These are phyloP conservation scores for Trachemys scripta DNA, from an alignment of 2,113 vertebrate genomes.

Conservation along the genomic window DNA sequence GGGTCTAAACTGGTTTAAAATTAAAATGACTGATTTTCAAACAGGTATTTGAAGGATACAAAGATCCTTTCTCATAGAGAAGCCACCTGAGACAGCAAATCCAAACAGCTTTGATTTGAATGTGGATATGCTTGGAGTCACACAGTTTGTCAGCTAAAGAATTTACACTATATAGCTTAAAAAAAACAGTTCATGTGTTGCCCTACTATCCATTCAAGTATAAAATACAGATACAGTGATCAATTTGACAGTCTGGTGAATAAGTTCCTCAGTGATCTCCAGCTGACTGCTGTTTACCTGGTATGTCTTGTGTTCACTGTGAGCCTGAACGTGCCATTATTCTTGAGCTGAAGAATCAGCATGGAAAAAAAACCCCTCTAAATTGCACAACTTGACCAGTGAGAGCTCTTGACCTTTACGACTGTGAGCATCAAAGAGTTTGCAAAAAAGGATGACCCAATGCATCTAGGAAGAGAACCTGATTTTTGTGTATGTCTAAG, in stretches of 20 bases:
- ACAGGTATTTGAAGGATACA: slow-evolving; percentile 2
- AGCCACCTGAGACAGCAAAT: accelerated
- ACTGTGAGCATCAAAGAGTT: background rate
- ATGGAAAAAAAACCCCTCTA: accelerated
- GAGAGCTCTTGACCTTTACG: background rate
- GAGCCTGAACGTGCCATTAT: background rate
- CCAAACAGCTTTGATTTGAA: background rate
- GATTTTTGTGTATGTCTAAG: background rate
- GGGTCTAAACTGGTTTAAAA: slow-evolving; percentile 1
- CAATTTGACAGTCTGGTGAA: background rate
- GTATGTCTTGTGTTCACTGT: accelerated
- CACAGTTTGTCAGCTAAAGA: background rate
- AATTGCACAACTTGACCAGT: background rate
- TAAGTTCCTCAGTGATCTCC: background rate
- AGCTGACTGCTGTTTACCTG: background rate
- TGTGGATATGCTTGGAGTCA: background rate
- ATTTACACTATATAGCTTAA: background rate
- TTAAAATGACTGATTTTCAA: background rate
- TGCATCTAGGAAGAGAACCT: background rate
- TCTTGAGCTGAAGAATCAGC: background rate
- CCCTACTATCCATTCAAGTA: background rate
- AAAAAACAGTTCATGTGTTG: background rate
- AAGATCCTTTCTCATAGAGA: background rate
- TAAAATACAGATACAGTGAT: accelerated
- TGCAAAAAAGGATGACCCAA: background rate